Evolutionary conservation across 2,888 invertebrate species (phyloP), one percentile per base, ranked within the genome.

Genomic region (Rapana venosa): DNA sequence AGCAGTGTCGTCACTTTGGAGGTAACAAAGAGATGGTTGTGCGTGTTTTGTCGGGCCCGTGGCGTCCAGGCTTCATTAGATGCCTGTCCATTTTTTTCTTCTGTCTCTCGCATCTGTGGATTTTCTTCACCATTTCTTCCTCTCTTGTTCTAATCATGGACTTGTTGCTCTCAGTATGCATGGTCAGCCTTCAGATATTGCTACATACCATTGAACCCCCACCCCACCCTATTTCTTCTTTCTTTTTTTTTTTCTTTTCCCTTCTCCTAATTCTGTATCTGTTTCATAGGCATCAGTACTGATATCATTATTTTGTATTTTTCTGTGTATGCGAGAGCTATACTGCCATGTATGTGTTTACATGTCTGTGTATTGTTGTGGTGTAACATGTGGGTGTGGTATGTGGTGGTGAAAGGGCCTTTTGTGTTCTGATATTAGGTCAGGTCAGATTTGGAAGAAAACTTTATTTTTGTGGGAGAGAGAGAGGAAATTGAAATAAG

Each of bases 141-240:
- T 58, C 30, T 58, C 30, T n/a, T 58, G n/a, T 85, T 85, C 30
- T 85, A 30, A 83, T 85, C 84, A 17, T 85, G 56, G 84, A 36
- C 84, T 83, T 58, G 58, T 85, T 85, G 84, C 84, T 85, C 15
- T 85, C 84, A 85, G 58, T 85, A 85, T 85, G 84, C 84, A 85
- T 85, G 84, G 84, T 85, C 84, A 58, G 36, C 36, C 36, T 30
- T 83, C 30, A 30, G 81, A 15, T 58, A 30, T 58, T 35, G 15
- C 20, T 58, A 58, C 26, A 20, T 85, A 58, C 30, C 84, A 85
- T 26, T 2, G 20, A 58, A 6, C 84, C 58, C 58, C 58, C 81
- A 17, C n/a, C 30, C 30, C 30, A n/a, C 20, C 13, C 0, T 17
- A 15, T 32, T 32, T 32, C 0, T n/a, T n/a, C n/a, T n/a, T 2